Percentiles rank a stretch among this genome's conserved stretches.
Evolutionary conservation across 2,113 vertebrate genomes (phyloP).

Genomic region (Laticauda colubrina): DNA sequence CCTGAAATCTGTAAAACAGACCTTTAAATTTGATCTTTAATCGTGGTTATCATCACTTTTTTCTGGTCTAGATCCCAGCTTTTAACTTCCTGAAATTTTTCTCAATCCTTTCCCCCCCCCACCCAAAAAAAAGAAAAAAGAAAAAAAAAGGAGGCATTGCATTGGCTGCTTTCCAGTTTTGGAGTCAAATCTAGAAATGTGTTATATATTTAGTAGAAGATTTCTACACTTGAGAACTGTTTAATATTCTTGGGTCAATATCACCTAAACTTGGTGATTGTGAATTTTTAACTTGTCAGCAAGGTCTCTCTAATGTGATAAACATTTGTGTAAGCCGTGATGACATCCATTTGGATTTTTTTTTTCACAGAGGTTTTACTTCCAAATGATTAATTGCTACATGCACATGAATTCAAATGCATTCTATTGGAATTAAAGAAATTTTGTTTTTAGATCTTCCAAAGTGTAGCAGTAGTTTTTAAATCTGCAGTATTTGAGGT

Average conservation of each 20-base stretch:
- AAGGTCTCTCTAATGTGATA: background rate
- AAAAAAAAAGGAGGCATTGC: background rate
- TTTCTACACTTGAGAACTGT: background rate
- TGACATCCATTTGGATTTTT: constrained; percentile 14
- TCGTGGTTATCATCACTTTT: background rate
- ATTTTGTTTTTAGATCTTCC: constrained; percentile 14
- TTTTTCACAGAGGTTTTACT: constrained; percentile 27
- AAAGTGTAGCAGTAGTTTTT: background rate
- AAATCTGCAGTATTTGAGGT: background rate
- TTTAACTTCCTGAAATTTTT: background rate
- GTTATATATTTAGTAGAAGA: background rate
- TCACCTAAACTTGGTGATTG: background rate
- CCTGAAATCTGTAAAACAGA: background rate
- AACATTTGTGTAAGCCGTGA: background rate
- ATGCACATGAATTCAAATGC: background rate
- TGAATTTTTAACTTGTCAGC: background rate
- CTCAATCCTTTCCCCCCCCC: too few species aligned
- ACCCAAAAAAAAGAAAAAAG: too few species aligned
- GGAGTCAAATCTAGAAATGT: background rate
- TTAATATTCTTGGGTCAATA: background rate
- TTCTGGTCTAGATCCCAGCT: background rate
- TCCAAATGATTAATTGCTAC: constrained; percentile 15
- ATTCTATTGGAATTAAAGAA: background rate
- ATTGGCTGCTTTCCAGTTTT: background rate
- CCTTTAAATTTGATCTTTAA: background rate